Percentiles rank a stretch among this genome's conserved stretches.
Conservation (phyloP, 2,113 vertebrate species). For the Xenopus borealis region DNA sequence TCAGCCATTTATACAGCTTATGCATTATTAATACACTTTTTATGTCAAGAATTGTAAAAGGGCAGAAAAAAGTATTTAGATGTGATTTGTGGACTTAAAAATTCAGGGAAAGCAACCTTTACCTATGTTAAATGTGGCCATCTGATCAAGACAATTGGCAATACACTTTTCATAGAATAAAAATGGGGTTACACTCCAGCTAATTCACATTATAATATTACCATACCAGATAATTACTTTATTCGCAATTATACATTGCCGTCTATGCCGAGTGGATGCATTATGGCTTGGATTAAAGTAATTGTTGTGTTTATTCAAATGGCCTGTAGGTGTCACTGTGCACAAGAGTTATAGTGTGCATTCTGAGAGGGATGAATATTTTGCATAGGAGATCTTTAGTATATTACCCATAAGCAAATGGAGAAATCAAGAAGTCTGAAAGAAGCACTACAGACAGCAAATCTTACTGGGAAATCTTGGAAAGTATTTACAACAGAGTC, state of each 20-base stretch:
- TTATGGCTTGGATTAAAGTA: conserved; percentile 18
- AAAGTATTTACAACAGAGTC: too few species aligned
- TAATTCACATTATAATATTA: conserved; percentile 17
- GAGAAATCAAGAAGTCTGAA: too few species aligned
- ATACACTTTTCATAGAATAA: not conserved
- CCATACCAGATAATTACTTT: conserved; percentile 10
- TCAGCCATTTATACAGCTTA: conserved; percentile 61
- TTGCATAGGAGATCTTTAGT: too few species aligned
- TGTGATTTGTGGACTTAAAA: conserved; percentile 51
- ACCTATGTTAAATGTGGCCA: conserved; percentile 2
- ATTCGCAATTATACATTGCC: conserved; percentile 19
- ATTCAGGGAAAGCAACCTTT: conserved; percentile 38
- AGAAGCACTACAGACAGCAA: too few species aligned
- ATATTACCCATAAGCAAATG: too few species aligned
- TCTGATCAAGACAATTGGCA: conserved; percentile 1
- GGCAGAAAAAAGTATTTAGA: conserved; percentile 40
- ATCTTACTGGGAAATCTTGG: too few species aligned
- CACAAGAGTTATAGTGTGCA: too few species aligned
- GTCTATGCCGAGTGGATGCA: conserved; percentile 7
- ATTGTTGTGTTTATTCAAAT: too few species aligned
- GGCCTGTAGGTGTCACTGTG: too few species aligned
- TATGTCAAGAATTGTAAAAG: conserved; percentile 52
- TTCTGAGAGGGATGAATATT: too few species aligned
- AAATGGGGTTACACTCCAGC: not conserved
- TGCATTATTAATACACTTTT: conserved; percentile 70